Conservation (phyloP, 2,888 invertebrate species). For the Spodoptera exigua region DNA sequence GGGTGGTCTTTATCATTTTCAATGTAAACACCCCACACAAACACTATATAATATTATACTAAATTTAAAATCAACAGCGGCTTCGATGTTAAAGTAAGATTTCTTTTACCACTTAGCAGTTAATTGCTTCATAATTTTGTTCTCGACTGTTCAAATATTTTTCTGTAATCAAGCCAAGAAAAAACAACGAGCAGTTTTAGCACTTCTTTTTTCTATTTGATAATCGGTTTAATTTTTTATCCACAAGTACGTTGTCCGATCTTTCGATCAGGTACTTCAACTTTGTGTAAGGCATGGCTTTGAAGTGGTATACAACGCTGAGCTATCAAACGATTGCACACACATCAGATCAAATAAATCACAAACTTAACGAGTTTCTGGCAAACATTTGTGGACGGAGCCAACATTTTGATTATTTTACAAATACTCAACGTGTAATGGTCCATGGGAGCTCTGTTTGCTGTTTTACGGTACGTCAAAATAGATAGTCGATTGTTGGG, state of each 20-base stretch:
- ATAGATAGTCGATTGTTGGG: conserved; percentile 73
- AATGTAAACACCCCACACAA: conserved; percentile 81
- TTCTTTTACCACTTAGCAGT: conserved; percentile 57
- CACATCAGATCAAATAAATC: conserved; percentile 83
- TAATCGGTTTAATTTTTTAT: conserved; percentile 49
- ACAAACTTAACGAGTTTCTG: conserved; percentile 81
- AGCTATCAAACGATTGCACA: conserved; percentile 78
- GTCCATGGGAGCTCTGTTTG: conserved; percentile 80
- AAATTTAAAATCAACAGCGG: conserved; percentile 80
- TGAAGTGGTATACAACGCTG: conserved; percentile 73
- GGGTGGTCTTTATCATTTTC: conserved; percentile 88
- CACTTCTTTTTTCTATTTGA: conserved; percentile 30
- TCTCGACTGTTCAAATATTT: conserved; percentile 30
- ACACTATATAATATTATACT: conserved; percentile 83
- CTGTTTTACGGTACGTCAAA: conserved; percentile 78
- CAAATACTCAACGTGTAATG: conserved; percentile 86
- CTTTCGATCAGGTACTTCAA: conserved; percentile 49
- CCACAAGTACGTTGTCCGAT: conserved; percentile 45
- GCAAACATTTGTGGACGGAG: conserved; percentile 80
- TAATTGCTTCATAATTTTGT: conserved; percentile 48
- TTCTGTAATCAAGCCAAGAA: conserved; percentile 26
- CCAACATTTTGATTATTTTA: conserved; percentile 82
- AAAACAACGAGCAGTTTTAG: conserved; percentile 16
- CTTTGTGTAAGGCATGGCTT: conserved; percentile 61
- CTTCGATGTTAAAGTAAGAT: conserved; percentile 54